Evolutionary conservation across 2,888 invertebrate species (phyloP).

Genomic region (Himalopsyche anomala): DNA sequence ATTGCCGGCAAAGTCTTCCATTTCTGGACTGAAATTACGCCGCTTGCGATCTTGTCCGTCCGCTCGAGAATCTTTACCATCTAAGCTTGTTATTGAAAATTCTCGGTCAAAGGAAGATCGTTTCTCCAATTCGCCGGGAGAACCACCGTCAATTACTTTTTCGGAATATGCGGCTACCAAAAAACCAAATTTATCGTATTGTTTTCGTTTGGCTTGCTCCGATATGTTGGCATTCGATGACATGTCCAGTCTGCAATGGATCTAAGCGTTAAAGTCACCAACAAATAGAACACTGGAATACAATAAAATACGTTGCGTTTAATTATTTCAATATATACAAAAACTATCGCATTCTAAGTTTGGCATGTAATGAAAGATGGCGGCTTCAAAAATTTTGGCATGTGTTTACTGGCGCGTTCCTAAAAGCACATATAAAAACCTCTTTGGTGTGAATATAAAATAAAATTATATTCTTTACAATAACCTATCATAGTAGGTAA

Average conservation of each 20-base stretch:
- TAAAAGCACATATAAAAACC: not conserved
- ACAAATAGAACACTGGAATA: not conserved
- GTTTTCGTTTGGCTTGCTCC: constrained; percentile 39
- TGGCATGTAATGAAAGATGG: not conserved
- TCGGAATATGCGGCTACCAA: constrained; percentile 49
- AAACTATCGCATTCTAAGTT: not conserved
- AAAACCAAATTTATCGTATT: constrained; percentile 64
- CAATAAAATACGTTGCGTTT: not conserved
- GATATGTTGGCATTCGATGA: constrained; percentile 11
- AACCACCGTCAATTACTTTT: constrained; percentile 5
- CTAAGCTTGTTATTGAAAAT: constrained; percentile 17
- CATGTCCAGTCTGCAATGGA: constrained; percentile 18
- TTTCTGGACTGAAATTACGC: constrained; percentile 48
- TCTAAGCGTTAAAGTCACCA: not conserved
- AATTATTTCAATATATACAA: no score
- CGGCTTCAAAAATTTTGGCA: not conserved
- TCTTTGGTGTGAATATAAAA: not conserved
- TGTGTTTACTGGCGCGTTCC: not conserved
- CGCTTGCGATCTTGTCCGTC: constrained; percentile 46
- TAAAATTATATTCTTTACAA: no score
- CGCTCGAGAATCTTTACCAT: constrained; percentile 46
- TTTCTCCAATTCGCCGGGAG: not conserved
- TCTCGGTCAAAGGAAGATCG: not conserved
- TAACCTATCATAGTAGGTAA: no score
- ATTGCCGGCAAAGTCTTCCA: constrained; percentile 39